Percentiles rank a stretch among this genome's conserved stretches.
Evolutionary conservation across 1,140 invertebrate genomes (phyloP).

Genomic region (Schlechtendalia chinensis): DNA sequence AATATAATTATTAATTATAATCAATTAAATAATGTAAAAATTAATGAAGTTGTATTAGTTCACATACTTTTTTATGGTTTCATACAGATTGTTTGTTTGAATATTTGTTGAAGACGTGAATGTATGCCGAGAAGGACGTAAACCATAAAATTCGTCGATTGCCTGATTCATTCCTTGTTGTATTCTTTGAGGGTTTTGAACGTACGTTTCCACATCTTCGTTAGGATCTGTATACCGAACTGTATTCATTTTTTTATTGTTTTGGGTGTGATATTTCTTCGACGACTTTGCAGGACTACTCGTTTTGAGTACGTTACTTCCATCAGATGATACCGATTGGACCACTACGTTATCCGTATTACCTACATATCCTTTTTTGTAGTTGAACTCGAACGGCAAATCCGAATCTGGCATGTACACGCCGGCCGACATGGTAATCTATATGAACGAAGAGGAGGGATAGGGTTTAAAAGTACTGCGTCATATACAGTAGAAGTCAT

Average conservation of each 20-base stretch:
- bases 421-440: neutral
- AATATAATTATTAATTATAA: no score
- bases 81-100: no score
- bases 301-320: neutral
- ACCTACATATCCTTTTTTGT: neutral
- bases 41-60: no score
- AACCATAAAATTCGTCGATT: neutral
- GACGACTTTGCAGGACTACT: neutral
- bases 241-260: neutral
- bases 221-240: no score
- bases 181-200: no score
- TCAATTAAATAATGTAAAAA: no score
- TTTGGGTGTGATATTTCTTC: neutral
- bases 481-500: no score
- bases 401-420: neutral
- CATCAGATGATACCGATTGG: neutral
- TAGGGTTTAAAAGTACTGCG: no score
- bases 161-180: no score
- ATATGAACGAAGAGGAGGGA: neutral
- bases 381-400: slow-evolving; percentile 5
- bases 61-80: no score
- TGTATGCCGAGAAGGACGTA: neutral
- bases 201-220: no score
- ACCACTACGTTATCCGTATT: neutral
- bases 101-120: no score